Evolutionary conservation across 92 coral and sea anemone genomes (phyloP), one percentile per base, ranked within the genome.

Genomic region (Bergia sp.): DNA sequence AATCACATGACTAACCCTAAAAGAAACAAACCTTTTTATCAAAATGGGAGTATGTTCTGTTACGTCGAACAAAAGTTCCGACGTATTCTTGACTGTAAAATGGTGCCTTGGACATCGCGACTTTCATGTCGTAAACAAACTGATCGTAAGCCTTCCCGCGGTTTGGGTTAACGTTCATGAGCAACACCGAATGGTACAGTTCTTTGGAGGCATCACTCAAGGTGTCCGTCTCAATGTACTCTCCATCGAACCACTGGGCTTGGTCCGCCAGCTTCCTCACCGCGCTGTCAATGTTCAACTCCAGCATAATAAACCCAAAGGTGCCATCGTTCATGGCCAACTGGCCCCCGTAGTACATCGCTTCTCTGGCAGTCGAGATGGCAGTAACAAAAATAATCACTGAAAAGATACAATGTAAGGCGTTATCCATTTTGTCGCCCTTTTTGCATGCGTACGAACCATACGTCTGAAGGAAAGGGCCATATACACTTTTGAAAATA

Each of bases 311-410:
- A 77, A 97, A 97, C 10, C 93, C 98, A 77, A 77, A 97, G 29
- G 94, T 95, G 3, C 99, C 99, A 10, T 91, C 90, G 71, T 90
- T 87, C 99, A 97, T 96, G 18, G 93, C 97, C 0, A 93, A 91
- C 47, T 95, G 91, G 55, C 91, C 92, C 8, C 95, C 97, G 80
- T 88, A 90, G 81, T 91, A 95, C 93, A 95, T 88, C 42, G 93
- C 93, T 50, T 97, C 99, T 36, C 96, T 90, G 37, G 94, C 94
- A 38, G 96, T 92, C n/a, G 86, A 58, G 82, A 87, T 92, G 2
- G 86, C 87, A 91, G 93, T 91, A 43, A 93, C 84, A 21, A 97
- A 85, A 57, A 97, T 95, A 16, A 97, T 92, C 20, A 97, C 99
- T 97, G 82, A 37, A 92, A 61, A 50, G 36, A 77, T 42, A 81